Conservation (phyloP, 1,140 invertebrate genomes). For the Bombyx mori region ASM3026992v2 NC_085119.1:15667001-15667500, state of each 20-base stretch:
- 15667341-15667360: conserved; percentile 33
- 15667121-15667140: too few species aligned
- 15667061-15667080: too few species aligned
- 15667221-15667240: conserved; percentile 37
- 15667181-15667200: conserved; percentile 47
- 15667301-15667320: conserved; percentile 30
- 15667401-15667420: neutral
- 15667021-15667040: too few species aligned
- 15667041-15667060: too few species aligned
- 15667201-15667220: conserved; percentile 48
- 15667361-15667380: conserved; percentile 26
- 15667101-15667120: too few species aligned
- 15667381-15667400: conserved; percentile 4
- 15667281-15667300: conserved; percentile 40
- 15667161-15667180: conserved; percentile 31
- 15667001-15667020: too few species aligned
- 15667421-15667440: too few species aligned
- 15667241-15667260: conserved; percentile 57
- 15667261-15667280: conserved; percentile 52
- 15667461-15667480: too few species aligned
- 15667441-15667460: too few species aligned
- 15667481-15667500: too few species aligned
- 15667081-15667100: too few species aligned
- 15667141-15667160: conserved; percentile 5
- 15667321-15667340: conserved; percentile 44